These are phyloP conservation scores for Euclidia mi DNA, from an alignment of 2,888 invertebrate species.

Conservation along the genomic window DNA sequence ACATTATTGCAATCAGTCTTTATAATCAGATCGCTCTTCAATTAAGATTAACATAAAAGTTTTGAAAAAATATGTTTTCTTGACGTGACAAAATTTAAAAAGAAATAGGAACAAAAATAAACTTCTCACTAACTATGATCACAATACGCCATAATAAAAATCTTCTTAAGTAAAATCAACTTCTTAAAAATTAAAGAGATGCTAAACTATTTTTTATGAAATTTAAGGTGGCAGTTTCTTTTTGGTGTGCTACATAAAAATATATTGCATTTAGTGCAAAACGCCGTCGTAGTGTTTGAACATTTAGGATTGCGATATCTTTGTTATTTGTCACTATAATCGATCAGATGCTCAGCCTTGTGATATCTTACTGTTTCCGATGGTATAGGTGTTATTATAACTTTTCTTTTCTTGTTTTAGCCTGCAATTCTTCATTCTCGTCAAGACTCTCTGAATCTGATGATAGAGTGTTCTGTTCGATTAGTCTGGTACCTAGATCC, in stretches of 20 bases:
- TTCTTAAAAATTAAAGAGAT: neutral
- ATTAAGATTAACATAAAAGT: too few relatives aligned
- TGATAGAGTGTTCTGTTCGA: neutral
- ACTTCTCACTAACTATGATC: neutral
- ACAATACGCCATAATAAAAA: neutral
- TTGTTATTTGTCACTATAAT: neutral
- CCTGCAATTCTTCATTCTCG: neutral
- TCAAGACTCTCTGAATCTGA: neutral
- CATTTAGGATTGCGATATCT: neutral
- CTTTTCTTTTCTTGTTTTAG: constrained; percentile 4
- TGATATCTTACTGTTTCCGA: neutral
- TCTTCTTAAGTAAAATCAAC: neutral
- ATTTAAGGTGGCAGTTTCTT: neutral
- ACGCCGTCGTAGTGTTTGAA: neutral
- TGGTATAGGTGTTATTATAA: neutral
- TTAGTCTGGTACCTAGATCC: neutral
- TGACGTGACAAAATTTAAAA: too few relatives aligned
- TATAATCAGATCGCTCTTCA: too few relatives aligned
- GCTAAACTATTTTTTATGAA: neutral
- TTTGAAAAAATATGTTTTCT: too few relatives aligned
- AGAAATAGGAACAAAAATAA: too few relatives aligned
- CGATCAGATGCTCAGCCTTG: neutral
- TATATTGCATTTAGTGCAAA: constrained; percentile 1
- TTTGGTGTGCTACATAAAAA: constrained; percentile 1
- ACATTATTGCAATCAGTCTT: too few relatives aligned